Evolutionary conservation across 2,888 invertebrate genomes (phyloP), one percentile per base, ranked within the genome.

Genomic region (Ochropleura plecta): DNA sequence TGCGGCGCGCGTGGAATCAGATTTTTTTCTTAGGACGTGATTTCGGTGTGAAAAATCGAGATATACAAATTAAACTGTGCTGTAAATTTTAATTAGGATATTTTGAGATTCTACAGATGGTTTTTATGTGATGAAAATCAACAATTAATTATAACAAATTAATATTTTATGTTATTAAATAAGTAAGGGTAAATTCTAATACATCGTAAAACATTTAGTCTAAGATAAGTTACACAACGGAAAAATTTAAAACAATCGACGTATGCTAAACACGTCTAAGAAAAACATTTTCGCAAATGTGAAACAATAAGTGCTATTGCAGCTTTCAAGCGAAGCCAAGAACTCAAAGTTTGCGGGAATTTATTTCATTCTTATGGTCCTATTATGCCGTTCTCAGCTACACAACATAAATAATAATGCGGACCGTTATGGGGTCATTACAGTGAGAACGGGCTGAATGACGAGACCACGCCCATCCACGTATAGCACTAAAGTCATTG

Each of bases 361-460:
- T 95, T 96, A 96, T 96, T 94, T 95, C 93, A 93, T 95, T 95
- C 95, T 95, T 96, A 96, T 95, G 93, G 94, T 93, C 93, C 94
- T 95, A 96, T 96, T 95, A 96, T 95, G 93, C 95, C 94, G 95
- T 95, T 95, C 94, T 93, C 95, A 94, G 94, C 94, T 94, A 95
- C 95, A 96, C 95, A 96, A 95, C 95, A 96, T 96, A 96, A 96
- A 96, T 96, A 96, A 96, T 95, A 96, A 96, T 94, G 95, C 93
- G 92, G 91, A 87, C 93, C 93, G 95, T 96, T 96, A 96, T 95
- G 94, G 94, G 94, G 94, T 95, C 95, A 95, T 96, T 96, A 95
- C 94, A 91, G 94, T 90, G 91, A 88, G 92, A 94, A 92, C 93
- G 93, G 92, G 91, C 91, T 89, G 90, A 93, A 92, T 94, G 94